These are phyloP conservation scores for Pseudanteris insignis DNA, from an alignment of 2,888 invertebrate species.

Conservation along the genomic window DNA sequence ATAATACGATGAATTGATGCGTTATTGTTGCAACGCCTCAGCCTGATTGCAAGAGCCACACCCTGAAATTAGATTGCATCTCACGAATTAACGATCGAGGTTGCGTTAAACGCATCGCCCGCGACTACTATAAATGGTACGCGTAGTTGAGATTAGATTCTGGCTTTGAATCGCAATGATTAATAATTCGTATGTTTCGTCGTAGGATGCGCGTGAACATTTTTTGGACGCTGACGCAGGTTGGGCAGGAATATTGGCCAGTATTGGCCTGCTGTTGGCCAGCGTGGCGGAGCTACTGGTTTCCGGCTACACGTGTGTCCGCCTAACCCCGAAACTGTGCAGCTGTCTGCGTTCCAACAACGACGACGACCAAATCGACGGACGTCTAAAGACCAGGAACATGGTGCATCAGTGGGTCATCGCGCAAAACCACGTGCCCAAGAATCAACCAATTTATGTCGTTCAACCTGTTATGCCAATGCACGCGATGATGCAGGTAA, in stretches of 20 bases:
- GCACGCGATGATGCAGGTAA: constrained; percentile 63
- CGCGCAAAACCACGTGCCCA: constrained; percentile 60
- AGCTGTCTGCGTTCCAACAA: constrained; percentile 53
- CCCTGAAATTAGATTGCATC: constrained; percentile 28
- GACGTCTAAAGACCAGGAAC: constrained; percentile 60
- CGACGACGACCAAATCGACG: constrained; percentile 49
- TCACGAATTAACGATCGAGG: constrained; percentile 19
- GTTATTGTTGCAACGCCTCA: constrained; percentile 31
- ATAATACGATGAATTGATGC: constrained; percentile 22
- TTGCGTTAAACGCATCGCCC: too few relatives aligned
- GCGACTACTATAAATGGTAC: constrained; percentile 11
- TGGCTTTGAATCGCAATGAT: neutral
- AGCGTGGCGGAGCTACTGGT: constrained; percentile 68
- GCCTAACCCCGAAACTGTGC: constrained; percentile 61
- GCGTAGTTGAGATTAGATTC: neutral
- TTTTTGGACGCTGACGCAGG: constrained; percentile 67
- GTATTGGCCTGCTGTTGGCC: constrained; percentile 72
- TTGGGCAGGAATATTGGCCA: constrained; percentile 73
- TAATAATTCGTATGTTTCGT: neutral
- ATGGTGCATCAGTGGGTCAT: constrained; percentile 65
- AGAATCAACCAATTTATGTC: constrained; percentile 61
- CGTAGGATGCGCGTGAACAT: constrained; percentile 54
- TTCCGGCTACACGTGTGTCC: constrained; percentile 61
- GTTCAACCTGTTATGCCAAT: constrained; percentile 61
- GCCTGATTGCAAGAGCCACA: constrained; percentile 20